phyloP scores from a whole-genome alignment of 2,113 vertebrate species.

The Coregonus clupeaformis region DNA sequence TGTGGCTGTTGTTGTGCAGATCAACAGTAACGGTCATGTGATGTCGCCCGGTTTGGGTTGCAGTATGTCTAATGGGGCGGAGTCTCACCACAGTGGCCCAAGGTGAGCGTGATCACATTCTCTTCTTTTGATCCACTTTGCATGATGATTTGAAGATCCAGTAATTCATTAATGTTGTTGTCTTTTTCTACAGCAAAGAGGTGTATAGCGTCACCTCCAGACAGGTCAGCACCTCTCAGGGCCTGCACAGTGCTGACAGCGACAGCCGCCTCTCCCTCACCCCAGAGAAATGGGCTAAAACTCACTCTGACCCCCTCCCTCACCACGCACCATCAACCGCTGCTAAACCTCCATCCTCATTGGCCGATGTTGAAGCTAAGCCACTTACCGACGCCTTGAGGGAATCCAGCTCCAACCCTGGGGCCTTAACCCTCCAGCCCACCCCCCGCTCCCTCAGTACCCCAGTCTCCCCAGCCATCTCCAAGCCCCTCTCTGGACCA shows the following conservation, averaged over 20 bases:
- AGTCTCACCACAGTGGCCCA: conserved; percentile 34
- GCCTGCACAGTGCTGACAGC: conserved; percentile 30
- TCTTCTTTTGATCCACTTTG: too few relatives aligned
- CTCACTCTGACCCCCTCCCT: conserved; percentile 27
- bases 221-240: conserved; percentile 44
- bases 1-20: conserved; percentile 37
- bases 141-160: too few relatives aligned
- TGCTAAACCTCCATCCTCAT: conserved; percentile 31
- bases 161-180: too few relatives aligned
- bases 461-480: not conserved
- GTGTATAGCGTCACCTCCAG: conserved; percentile 12
- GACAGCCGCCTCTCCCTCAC: conserved; percentile 32
- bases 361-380: conserved; percentile 18
- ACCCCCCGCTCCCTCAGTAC: not conserved
- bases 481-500: not conserved
- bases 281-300: conserved; percentile 41
- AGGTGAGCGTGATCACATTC: conserved; percentile 43
- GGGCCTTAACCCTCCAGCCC: not conserved
- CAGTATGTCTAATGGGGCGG: conserved; percentile 42
- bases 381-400: conserved; percentile 6
- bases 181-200: conserved; percentile 15
- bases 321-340: conserved; percentile 13
- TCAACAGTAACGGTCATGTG: conserved; percentile 18
- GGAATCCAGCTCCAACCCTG: conserved; percentile 28
- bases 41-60: conserved; percentile 27